phyloP scores from a whole-genome alignment of 2,113 vertebrate genomes.

The Tylochromis polylepis region DNA sequence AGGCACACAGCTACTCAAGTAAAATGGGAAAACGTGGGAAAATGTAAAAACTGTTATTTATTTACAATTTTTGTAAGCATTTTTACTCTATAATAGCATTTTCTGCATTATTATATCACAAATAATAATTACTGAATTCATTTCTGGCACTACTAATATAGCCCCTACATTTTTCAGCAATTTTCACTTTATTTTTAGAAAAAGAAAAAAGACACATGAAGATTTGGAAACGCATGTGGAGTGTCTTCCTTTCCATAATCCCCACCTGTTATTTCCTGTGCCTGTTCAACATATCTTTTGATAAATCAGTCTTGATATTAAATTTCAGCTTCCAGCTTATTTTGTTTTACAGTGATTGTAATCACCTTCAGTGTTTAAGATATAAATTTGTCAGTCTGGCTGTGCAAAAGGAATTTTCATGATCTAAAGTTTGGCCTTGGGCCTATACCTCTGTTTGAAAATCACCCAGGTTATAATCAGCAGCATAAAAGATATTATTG shows the following conservation, averaged over 20 bases:
- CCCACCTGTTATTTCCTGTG: not conserved
- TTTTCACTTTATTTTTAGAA: not conserved
- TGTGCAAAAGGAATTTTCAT: not conserved
- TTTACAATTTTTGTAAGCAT: not conserved
- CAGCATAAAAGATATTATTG: not conserved
- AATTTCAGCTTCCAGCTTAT: not conserved
- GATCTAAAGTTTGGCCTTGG: not conserved
- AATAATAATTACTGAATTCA: not conserved
- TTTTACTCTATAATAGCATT: not conserved
- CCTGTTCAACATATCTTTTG: not conserved
- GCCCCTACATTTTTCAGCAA: not conserved
- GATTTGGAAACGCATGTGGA: not conserved
- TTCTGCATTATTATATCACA: not conserved
- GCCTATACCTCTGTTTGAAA: no score
- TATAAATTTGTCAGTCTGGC: not conserved
- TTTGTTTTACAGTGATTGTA: not conserved
- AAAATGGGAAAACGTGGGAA: not conserved
- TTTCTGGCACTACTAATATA: not conserved
- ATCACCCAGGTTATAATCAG: not conserved
- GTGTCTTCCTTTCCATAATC: not conserved
- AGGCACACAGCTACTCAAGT: not conserved
- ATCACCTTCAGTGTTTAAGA: not conserved
- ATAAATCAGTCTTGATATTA: not conserved
- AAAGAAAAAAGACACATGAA: not conserved
- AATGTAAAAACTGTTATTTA: not conserved